Conservation (phyloP, 2,113 vertebrate genomes). For the Thomomys bottae region DNA sequence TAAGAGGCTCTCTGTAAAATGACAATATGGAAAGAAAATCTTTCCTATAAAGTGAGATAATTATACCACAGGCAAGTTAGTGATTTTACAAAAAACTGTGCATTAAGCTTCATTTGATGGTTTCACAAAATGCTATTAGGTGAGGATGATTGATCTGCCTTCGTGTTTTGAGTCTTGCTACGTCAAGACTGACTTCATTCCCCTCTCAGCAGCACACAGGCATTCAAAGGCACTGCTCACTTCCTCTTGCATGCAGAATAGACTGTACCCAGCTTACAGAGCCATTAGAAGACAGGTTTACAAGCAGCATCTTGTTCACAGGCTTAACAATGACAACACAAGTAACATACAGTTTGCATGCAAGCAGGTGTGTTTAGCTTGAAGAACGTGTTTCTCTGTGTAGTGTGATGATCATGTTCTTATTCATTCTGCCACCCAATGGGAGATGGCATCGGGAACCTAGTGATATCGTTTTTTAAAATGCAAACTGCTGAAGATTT, state of each 20-base stretch:
- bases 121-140: background rate
- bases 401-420: background rate
- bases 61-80: background rate
- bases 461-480: background rate
- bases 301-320: background rate
- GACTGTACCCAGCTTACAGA: background rate
- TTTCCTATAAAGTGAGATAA: background rate
- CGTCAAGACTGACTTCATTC: background rate
- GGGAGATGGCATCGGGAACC: background rate
- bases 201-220: constrained; percentile 55
- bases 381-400: constrained; percentile 23
- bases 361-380: constrained; percentile 30
- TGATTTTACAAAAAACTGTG: constrained; percentile 25
- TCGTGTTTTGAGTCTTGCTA: background rate
- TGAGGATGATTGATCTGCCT: background rate
- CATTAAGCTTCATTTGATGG: background rate
- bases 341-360: constrained; percentile 21
- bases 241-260: background rate
- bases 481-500: background rate
- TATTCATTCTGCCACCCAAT: background rate
- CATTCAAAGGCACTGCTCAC: background rate
- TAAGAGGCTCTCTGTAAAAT: constrained; percentile 35
- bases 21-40: background rate
- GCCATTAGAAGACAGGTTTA: background rate
- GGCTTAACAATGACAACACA: constrained; percentile 20